Evolutionary conservation across 2,888 invertebrate species (phyloP).

Genomic region (Melanostoma mellinum): DNA sequence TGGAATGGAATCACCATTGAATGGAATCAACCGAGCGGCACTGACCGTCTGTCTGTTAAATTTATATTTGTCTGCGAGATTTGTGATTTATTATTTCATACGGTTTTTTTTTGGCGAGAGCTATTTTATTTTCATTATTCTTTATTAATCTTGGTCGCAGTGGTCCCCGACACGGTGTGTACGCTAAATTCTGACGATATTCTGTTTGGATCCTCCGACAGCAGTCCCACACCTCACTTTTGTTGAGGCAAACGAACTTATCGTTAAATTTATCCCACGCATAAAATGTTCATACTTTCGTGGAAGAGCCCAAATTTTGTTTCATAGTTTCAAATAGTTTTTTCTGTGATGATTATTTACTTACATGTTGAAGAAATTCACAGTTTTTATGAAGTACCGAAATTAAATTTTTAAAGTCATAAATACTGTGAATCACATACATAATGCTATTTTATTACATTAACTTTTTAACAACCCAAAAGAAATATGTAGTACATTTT

Average conservation of each 20-base stretch:
- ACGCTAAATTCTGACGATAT: conserved; percentile 17
- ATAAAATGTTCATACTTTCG: conserved; percentile 27
- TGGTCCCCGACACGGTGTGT: conserved; percentile 6
- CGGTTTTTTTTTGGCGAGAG: conserved; percentile 38
- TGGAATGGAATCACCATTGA: not conserved
- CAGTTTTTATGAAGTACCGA: no score
- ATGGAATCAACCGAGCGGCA: conserved; percentile 23
- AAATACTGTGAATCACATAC: no score
- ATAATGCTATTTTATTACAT: no score
- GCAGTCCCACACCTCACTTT: not conserved
- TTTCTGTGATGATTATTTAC: no score
- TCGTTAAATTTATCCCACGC: conserved; percentile 53
- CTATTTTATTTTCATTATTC: conserved; percentile 25
- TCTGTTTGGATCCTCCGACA: conserved; percentile 1
- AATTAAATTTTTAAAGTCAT: no score
- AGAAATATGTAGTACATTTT: no score
- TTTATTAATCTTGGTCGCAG: conserved; percentile 6
- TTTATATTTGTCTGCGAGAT: conserved; percentile 25
- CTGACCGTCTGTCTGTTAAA: conserved; percentile 22
- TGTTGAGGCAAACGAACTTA: conserved; percentile 59
- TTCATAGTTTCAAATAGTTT: not conserved
- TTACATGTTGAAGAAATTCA: no score
- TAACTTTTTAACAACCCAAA: no score
- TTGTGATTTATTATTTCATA: conserved; percentile 63
- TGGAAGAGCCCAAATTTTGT: not conserved